A percentile compares a stretch with the other conserved stretches of the same genome.
Conservation (phyloP, 2,113 vertebrate genomes). For the Recurvirostra avosetta region DNA sequence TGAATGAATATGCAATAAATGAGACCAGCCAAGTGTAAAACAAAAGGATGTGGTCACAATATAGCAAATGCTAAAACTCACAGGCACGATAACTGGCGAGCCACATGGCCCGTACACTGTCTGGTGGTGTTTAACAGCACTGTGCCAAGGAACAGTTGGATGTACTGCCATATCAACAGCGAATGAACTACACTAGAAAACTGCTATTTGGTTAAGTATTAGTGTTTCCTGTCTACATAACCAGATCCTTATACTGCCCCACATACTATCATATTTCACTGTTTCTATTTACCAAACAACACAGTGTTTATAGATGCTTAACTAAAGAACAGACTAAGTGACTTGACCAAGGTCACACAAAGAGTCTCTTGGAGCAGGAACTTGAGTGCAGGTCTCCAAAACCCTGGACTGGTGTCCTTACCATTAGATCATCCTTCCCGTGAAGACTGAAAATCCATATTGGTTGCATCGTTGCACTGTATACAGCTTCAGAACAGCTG, state of each 20-base stretch:
- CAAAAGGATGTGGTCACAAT: neutral
- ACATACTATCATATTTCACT: neutral
- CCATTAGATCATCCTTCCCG: neutral
- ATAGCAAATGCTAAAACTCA: neutral
- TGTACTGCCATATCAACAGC: accelerated
- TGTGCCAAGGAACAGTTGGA: too few relatives aligned
- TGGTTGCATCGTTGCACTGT: neutral
- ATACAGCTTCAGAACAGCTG: neutral
- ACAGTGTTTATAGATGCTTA: neutral
- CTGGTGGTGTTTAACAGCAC: neutral
- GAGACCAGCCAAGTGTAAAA: neutral
- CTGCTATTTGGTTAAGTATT: neutral
- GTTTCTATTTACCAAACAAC: neutral
- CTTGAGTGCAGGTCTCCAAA: neutral
- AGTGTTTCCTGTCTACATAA: neutral
- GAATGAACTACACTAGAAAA: neutral
- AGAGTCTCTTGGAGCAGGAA: neutral
- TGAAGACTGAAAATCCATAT: constrained; percentile 45
- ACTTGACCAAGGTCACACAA: neutral
- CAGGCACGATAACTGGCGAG: neutral
- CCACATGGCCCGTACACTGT: accelerated
- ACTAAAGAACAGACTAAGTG: neutral
- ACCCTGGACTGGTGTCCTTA: neutral
- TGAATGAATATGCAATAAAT: neutral
- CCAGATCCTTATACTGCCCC: neutral